Percentiles rank a stretch among this genome's conserved stretches.
phyloP scores from a whole-genome alignment of 2,797 vertebrate species.

The Eupleurogrammus muticus region DNA sequence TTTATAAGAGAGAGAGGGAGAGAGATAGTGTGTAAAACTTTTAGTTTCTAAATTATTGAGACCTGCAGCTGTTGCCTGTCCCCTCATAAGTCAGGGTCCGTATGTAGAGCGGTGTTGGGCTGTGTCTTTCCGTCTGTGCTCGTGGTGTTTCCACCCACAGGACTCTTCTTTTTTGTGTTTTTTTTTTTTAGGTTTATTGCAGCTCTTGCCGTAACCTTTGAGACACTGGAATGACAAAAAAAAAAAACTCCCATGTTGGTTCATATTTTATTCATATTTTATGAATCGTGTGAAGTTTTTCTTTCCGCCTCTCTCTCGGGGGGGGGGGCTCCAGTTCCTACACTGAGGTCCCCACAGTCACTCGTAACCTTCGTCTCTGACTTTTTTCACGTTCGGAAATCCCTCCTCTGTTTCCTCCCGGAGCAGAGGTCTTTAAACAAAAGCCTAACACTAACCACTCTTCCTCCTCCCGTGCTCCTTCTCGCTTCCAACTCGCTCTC shows the following conservation, averaged over 20 bases:
- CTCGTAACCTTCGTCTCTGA: conserved; percentile 19
- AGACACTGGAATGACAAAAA: conserved; percentile 6
- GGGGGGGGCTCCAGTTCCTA: conserved; percentile 16
- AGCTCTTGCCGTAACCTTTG: conserved; percentile 27
- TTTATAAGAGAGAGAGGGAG: no score
- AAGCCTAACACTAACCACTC: not conserved
- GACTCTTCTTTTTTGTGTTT: not conserved
- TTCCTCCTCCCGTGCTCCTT: conserved; percentile 26
- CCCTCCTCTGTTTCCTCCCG: not conserved
- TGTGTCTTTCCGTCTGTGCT: not conserved
- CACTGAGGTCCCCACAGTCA: conserved; percentile 9
- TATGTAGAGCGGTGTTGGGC: not conserved
- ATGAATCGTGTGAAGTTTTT: conserved; percentile 8
- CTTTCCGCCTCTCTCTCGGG: conserved; percentile 6
- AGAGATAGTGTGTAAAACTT: no score
- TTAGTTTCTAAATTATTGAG: no score
- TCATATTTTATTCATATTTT: conserved; percentile 55
- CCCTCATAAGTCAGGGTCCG: not conserved
- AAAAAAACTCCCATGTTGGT: conserved; percentile 26
- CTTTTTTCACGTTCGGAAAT: conserved; percentile 6
- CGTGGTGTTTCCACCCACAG: conserved; percentile 30
- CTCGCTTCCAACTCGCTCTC: conserved; percentile 24
- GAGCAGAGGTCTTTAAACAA: conserved; percentile 30
- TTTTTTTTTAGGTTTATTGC: conserved; percentile 1
- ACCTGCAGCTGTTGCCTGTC: not conserved